phyloP scores from a whole-genome alignment of 2,888 invertebrate genomes.

The Callyntrura guangdongensis region DNA sequence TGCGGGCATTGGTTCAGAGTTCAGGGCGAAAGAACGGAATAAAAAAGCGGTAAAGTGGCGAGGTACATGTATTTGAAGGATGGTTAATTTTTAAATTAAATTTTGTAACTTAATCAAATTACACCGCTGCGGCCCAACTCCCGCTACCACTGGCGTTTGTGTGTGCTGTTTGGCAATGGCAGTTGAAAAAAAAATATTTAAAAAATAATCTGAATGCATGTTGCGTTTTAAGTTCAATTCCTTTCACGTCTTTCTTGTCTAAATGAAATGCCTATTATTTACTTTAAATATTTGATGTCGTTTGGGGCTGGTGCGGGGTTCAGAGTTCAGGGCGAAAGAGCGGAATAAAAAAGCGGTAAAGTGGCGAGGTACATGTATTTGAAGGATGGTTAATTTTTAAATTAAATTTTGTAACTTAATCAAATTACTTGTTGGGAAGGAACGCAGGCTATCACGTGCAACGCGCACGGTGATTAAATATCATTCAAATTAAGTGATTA shows the following conservation, averaged over 20 bases:
- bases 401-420: constrained; percentile 43
- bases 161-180: constrained; percentile 43
- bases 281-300: constrained; percentile 50
- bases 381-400: constrained; percentile 50
- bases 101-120: constrained; percentile 34
- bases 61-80: background rate
- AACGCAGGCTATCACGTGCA: background rate
- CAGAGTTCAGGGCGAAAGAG: background rate
- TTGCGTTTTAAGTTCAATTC: constrained; percentile 53
- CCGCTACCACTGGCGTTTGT: too few relatives aligned
- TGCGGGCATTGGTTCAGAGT: background rate
- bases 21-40: background rate
- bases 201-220: constrained; percentile 50
- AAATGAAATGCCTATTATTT: constrained; percentile 74
- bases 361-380: too few relatives aligned
- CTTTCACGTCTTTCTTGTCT: constrained; percentile 47
- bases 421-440: constrained; percentile 43
- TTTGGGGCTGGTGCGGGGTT: background rate
- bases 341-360: background rate
- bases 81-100: constrained; percentile 60
- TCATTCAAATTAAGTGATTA: background rate
- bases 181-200: constrained; percentile 2
- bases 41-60: background rate
- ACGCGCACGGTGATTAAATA: constrained; percentile 35
- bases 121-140: constrained; percentile 37